These are phyloP conservation scores for Syncerus caffer DNA, from an alignment of 2,797 vertebrate genomes.

Conservation along the genomic window DNA sequence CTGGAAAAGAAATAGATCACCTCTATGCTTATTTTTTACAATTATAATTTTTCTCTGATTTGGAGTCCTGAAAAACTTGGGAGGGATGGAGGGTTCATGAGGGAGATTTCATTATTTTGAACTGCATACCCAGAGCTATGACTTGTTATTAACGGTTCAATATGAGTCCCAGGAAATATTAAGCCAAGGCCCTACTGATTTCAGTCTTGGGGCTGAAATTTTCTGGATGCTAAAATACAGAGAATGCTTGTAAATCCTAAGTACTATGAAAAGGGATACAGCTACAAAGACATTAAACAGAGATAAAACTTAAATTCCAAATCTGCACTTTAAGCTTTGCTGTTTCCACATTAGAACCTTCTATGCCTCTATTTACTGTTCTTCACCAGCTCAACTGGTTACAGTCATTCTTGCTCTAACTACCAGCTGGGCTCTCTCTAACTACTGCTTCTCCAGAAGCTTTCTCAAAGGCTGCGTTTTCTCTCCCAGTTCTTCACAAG, in stretches of 20 bases:
- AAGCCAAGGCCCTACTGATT: background rate
- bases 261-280: background rate
- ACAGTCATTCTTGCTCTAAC: background rate
- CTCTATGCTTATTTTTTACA: background rate
- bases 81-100: background rate
- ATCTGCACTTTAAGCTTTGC: background rate
- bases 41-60: background rate
- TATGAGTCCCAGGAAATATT: background rate
- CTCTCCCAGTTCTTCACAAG: background rate
- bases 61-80: background rate
- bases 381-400: background rate
- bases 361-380: background rate
- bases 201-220: background rate
- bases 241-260: constrained; percentile 22
- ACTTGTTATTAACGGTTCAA: background rate
- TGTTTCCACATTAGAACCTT: background rate
- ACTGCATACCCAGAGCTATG: background rate
- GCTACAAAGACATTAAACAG: background rate
- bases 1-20: background rate
- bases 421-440: background rate
- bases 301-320: background rate
- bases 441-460: background rate
- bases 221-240: background rate
- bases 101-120: background rate
- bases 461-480: background rate